phyloP scores from a whole-genome alignment of 92 coral and sea anemone genomes.

The Palythoa grandis region DNA sequence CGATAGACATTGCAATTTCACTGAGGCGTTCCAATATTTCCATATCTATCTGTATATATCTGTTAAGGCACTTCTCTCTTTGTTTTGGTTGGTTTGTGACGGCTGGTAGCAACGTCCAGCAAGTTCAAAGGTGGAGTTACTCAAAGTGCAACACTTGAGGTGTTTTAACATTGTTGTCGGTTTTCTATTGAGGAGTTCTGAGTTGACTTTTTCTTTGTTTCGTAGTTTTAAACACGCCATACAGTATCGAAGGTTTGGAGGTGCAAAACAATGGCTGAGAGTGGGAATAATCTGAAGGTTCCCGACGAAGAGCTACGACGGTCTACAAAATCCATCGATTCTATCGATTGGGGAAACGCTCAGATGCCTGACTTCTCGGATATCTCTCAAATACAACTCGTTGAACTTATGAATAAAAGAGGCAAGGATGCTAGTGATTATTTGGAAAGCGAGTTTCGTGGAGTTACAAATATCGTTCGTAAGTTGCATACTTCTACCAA shows the following conservation, averaged over 20 bases:
- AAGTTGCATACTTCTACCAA: constrained; percentile 75
- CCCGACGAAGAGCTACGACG: constrained; percentile 14
- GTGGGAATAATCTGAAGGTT: background rate
- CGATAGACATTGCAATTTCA: background rate
- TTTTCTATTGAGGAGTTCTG: background rate
- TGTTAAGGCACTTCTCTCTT: no score
- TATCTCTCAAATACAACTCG: constrained; percentile 59
- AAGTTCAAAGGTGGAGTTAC: background rate
- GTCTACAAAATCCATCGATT: constrained; percentile 22
- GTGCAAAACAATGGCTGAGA: constrained; percentile 10
- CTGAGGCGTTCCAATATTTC: constrained; percentile 1
- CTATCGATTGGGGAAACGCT: constrained; percentile 38
- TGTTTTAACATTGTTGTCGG: background rate
- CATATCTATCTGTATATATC: background rate
- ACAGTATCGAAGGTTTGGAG: background rate
- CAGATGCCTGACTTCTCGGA: constrained; percentile 64
- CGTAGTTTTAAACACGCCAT: background rate
- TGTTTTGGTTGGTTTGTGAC: no score
- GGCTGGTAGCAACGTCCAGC: background rate
- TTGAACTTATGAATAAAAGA: constrained; percentile 58
- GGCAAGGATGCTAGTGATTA: constrained; percentile 48
- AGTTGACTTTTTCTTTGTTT: background rate
- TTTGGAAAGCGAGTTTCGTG: constrained; percentile 66
- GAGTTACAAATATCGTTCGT: constrained; percentile 62
- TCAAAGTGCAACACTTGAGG: background rate